phyloP scores from a whole-genome alignment of 2,113 vertebrate species.

The Bufo bufo region DNA sequence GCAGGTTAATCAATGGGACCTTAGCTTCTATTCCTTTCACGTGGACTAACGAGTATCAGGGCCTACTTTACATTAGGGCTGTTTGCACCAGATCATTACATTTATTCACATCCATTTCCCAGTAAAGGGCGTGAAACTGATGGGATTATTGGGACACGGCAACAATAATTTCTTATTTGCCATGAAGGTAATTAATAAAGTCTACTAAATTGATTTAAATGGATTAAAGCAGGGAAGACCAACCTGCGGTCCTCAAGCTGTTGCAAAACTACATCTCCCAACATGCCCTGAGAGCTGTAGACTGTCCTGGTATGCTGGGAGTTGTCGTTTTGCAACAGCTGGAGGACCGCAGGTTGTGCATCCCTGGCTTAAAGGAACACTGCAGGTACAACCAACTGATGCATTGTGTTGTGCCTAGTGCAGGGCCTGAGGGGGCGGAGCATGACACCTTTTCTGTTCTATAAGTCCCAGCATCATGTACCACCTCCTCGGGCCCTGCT shows the following conservation, averaged over 20 bases:
- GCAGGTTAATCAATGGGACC: constrained; percentile 7
- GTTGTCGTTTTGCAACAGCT: too few species aligned
- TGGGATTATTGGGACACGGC: not conserved
- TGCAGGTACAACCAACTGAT: not conserved
- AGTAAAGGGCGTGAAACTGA: not conserved
- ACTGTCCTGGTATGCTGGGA: too few species aligned
- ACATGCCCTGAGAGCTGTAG: too few species aligned
- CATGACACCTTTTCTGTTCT: not conserved
- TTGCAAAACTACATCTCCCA: too few species aligned
- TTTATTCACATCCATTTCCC: not conserved
- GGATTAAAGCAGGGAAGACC: too few species aligned
- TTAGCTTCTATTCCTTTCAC: not conserved
- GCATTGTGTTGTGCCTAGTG: not conserved
- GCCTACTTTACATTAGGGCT: not conserved
- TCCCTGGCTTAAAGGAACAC: not conserved
- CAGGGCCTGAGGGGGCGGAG: not conserved
- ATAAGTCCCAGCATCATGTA: not conserved
- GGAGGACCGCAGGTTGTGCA: too few species aligned
- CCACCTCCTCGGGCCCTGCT: not conserved
- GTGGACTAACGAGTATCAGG: not conserved
- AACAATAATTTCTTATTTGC: not conserved
- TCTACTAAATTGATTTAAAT: not conserved
- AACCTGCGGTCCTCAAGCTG: too few species aligned
- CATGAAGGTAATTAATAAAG: not conserved
- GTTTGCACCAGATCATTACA: not conserved